phyloP scores from a whole-genome alignment of 2,113 vertebrate species.

The Axis porcinus region DNA sequence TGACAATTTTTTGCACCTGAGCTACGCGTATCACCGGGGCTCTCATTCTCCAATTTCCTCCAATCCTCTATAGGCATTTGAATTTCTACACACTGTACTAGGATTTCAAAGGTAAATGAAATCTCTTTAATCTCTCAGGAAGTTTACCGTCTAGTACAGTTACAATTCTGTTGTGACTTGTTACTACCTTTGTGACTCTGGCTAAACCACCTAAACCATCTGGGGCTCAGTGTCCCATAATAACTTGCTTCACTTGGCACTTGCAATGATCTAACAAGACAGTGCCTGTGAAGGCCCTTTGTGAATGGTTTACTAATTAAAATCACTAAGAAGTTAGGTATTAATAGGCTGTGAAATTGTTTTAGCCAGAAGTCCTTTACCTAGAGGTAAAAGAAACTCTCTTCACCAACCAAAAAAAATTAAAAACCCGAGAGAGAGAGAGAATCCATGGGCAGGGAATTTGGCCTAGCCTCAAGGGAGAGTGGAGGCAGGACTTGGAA shows the following conservation, averaged over 20 bases:
- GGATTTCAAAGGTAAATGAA: not conserved
- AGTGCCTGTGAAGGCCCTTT: not conserved
- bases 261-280: not conserved
- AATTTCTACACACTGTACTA: not conserved
- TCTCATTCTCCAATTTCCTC: not conserved
- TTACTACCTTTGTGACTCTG: not conserved
- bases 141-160: not conserved
- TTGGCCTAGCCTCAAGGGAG: not conserved
- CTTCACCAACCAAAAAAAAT: not conserved
- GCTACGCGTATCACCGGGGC: not conserved
- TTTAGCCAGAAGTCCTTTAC: slow-evolving; percentile 1
- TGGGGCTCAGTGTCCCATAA: not conserved
- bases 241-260: not conserved
- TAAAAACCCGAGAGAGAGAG: not conserved
- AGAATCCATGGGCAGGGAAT: not conserved
- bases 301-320: not conserved
- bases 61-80: not conserved
- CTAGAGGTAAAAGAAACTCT: not conserved
- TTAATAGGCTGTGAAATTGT: not conserved
- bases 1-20: not conserved
- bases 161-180: not conserved
- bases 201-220: not conserved
- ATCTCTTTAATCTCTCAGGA: not conserved
- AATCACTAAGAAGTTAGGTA: not conserved
- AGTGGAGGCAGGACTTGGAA: not conserved